These are phyloP conservation scores for Coranthus polyacanthus DNA, from an alignment of 2,797 vertebrate species.

Conservation along the genomic window DNA sequence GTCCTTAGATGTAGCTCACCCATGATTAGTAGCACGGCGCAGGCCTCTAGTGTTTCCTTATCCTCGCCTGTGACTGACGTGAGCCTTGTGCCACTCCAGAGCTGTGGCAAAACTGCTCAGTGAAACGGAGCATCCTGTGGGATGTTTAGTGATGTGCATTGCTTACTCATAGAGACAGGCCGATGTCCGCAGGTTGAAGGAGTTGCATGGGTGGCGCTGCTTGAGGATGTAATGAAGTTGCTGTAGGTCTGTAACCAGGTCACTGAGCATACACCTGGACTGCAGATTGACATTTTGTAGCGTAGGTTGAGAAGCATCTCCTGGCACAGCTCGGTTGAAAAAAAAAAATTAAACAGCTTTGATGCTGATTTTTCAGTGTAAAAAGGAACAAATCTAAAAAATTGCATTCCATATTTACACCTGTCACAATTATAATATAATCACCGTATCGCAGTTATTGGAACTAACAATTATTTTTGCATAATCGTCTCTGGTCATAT, in stretches of 20 bases:
- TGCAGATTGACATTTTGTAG: conserved; percentile 71
- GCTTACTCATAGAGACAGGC: conserved; percentile 64
- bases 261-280: conserved; percentile 77
- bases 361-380: not conserved
- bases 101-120: conserved; percentile 24
- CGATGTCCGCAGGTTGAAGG: conserved; percentile 62
- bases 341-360: conserved; percentile 2
- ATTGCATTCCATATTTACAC: not conserved
- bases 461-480: no score
- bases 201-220: conserved; percentile 53
- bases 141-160: conserved; percentile 57
- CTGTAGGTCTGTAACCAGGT: conserved; percentile 74
- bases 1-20: conserved; percentile 50
- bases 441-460: no score
- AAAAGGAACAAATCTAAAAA: not conserved
- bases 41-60: conserved; percentile 36
- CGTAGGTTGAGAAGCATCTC: conserved; percentile 30
- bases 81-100: conserved; percentile 47
- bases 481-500: no score
- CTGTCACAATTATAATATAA: no score
- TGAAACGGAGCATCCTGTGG: conserved; percentile 63
- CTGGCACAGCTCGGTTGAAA: conserved; percentile 8
- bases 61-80: conserved; percentile 68
- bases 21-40: conserved; percentile 49
- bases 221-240: conserved; percentile 66